Conservation (phyloP, 2,888 invertebrate genomes). For the Zaprionus bogoriensis region DNA sequence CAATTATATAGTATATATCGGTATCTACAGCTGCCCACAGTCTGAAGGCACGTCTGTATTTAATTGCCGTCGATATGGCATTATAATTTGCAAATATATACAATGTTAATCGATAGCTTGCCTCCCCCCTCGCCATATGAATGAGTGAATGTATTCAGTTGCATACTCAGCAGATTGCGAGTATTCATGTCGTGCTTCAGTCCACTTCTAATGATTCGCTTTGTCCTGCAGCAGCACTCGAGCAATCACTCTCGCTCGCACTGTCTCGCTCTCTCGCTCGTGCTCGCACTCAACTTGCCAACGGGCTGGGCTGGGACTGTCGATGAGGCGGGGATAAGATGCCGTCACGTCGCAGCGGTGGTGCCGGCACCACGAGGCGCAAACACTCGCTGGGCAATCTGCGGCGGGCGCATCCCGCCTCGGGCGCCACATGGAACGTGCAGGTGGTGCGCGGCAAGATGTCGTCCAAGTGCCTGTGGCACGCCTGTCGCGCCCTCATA, state of each 20-base stretch:
- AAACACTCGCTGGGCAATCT: slow-evolving; percentile 84
- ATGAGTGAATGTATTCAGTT: neutral
- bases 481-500: slow-evolving; percentile 95
- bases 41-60: too few species aligned
- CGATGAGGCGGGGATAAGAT: slow-evolving; percentile 58
- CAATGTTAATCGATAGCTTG: neutral
- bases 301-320: slow-evolving; percentile 1
- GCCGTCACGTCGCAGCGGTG: slow-evolving; percentile 79
- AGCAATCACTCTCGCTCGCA: neutral
- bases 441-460: slow-evolving; percentile 94
- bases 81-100: too few species aligned
- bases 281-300: neutral
- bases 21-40: too few species aligned
- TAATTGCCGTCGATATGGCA: too few species aligned
- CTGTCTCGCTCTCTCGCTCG: neutral
- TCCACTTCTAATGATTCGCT: neutral
- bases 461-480: slow-evolving; percentile 95
- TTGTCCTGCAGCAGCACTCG: neutral
- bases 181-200: neutral
- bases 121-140: neutral
- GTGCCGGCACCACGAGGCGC: slow-evolving; percentile 79
- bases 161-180: neutral
- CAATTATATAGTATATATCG: too few species aligned
- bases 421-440: slow-evolving; percentile 93
- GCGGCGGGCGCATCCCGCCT: slow-evolving; percentile 89